Evolutionary conservation across 1,140 invertebrate genomes (phyloP).

Genomic region (Bombus huntii): DNA sequence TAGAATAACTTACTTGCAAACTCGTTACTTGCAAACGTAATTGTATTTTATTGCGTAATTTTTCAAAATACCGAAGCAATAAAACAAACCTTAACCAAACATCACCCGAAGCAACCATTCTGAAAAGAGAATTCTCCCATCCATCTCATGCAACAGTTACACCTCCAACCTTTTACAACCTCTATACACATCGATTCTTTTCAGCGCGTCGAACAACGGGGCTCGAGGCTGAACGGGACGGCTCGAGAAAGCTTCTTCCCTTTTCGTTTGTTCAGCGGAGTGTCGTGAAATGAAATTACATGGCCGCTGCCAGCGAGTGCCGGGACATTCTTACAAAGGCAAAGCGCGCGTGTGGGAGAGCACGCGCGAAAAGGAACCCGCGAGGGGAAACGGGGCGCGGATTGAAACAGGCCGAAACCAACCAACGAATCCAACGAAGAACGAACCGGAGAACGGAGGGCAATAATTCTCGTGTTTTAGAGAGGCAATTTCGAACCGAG

Average conservation of each 20-base stretch:
- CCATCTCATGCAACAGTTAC: not conserved
- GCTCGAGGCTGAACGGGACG: not conserved
- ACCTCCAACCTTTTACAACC: not conserved
- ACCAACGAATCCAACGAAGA: conserved; percentile 2
- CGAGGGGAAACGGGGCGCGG: not conserved
- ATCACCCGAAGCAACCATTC: not conserved
- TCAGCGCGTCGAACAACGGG: not conserved
- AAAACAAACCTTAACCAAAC: not conserved
- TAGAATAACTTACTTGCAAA: not conserved
- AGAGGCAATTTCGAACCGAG: conserved; percentile 61
- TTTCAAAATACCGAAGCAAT: not conserved
- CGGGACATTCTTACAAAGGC: conserved; percentile 7
- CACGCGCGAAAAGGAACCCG: not conserved
- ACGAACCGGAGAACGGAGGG: conserved; percentile 15
- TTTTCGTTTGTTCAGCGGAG: conserved; percentile 23
- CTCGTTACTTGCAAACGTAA: not conserved
- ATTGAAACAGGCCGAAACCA: not conserved
- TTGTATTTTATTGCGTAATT: too few relatives aligned
- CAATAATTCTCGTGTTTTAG: conserved; percentile 71
- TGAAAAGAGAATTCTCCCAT: conserved; percentile 2
- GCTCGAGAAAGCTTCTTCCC: not conserved
- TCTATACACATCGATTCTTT: conserved; percentile 1
- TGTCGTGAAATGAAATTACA: conserved; percentile 36
- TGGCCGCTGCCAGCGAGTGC: not conserved
- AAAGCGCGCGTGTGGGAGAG: conserved; percentile 2